Evolutionary conservation across 2,888 invertebrate species (phyloP).

Genomic region (Tipula lateralis): DNA sequence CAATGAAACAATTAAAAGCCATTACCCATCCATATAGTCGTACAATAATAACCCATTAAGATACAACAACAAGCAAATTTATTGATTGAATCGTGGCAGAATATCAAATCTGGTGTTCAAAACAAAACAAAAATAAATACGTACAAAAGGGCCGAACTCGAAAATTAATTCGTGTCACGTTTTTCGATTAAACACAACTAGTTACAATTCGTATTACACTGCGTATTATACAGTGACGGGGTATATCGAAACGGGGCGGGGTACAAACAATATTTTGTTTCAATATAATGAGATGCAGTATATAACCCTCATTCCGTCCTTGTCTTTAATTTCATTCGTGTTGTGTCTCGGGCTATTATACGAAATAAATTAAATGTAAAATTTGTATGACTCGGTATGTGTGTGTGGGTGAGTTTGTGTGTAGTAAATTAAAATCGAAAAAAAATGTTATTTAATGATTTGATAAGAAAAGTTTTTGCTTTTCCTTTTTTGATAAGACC

Average conservation of each 20-base stretch:
- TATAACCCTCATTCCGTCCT: not conserved
- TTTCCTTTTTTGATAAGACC: not conserved
- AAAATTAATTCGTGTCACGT: not conserved
- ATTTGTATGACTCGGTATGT: too few relatives aligned
- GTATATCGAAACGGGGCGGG: not conserved
- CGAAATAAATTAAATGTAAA: not conserved
- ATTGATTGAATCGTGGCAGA: not conserved
- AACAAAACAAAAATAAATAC: not conserved
- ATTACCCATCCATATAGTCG: not conserved
- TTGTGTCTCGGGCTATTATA: not conserved
- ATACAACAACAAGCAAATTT: not conserved
- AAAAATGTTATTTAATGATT: not conserved
- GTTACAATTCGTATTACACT: not conserved
- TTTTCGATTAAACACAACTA: not conserved
- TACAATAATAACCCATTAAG: not conserved
- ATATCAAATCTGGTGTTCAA: not conserved
- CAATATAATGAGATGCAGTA: not conserved
- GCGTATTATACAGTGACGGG: not conserved
- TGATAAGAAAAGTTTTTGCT: not conserved
- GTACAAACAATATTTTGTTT: not conserved
- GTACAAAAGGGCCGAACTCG: not conserved
- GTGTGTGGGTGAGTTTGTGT: too few relatives aligned
- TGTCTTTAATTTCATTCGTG: not conserved
- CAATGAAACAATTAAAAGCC: not conserved
- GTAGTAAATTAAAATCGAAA: not conserved